phyloP scores from a whole-genome alignment of 2,113 vertebrate species.

The Amblyornis subalaris region DNA sequence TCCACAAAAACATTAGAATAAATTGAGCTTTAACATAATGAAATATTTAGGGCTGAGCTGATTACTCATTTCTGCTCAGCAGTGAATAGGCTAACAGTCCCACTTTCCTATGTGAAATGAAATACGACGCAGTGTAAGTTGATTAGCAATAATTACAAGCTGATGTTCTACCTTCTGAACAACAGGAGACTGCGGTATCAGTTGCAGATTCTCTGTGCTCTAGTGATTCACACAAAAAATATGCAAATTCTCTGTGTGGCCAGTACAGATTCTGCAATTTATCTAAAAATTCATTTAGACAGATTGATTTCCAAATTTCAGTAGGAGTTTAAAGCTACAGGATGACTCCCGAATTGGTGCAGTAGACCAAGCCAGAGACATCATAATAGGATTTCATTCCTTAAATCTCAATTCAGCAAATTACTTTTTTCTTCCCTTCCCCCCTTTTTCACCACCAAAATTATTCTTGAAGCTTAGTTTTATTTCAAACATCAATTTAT shows the following conservation, averaged over 20 bases:
- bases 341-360: background rate
- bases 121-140: constrained; percentile 25
- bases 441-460: background rate
- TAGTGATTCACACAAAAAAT: background rate
- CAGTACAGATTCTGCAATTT: background rate
- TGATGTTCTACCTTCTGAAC: background rate
- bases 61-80: constrained; percentile 7
- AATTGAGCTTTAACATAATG: background rate
- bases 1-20: constrained; percentile 23
- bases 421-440: background rate
- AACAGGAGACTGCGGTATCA: background rate
- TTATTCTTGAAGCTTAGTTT: background rate
- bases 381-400: background rate
- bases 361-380: background rate
- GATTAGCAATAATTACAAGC: constrained; percentile 38
- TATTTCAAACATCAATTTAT: background rate
- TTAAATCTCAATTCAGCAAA: background rate
- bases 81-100: background rate
- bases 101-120: constrained; percentile 17
- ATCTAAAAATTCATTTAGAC: background rate
- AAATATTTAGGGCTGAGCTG: constrained; percentile 48
- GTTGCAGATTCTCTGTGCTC: background rate
- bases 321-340: background rate
- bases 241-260: background rate
- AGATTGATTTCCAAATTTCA: background rate